Conservation (phyloP, 2,797 vertebrate genomes). For the Sciurus carolinensis region DNA sequence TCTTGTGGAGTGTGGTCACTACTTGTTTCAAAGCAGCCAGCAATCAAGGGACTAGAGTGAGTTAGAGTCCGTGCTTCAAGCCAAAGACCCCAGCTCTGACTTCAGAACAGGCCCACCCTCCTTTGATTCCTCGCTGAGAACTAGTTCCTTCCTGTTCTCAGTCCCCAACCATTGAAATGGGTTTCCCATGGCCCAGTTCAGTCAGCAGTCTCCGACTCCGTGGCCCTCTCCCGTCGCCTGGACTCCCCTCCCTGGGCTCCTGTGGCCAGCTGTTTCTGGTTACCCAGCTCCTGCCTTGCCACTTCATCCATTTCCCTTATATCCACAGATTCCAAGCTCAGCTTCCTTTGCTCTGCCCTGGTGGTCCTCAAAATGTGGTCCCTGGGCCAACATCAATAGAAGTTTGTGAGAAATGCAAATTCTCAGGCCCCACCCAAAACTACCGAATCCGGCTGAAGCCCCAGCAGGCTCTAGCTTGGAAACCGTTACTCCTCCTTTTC, state of each 20-base stretch:
- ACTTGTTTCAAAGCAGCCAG: not conserved
- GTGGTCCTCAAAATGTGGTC: not conserved
- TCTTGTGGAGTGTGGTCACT: not conserved
- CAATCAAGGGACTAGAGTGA: not conserved
- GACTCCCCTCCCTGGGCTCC: not conserved
- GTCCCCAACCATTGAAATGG: not conserved
- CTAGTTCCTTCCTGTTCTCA: not conserved
- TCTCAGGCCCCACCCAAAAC: too few species aligned
- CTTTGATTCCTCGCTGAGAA: not conserved
- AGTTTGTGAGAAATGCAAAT: too few species aligned
- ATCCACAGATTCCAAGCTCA: not conserved
- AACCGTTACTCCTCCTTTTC: fast-evolving
- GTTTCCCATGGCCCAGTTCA: fast-evolving
- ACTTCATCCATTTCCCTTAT: not conserved
- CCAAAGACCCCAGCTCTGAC: not conserved
- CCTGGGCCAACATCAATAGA: not conserved
- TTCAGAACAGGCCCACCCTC: not conserved
- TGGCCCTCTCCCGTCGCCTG: not conserved
- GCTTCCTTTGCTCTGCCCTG: not conserved
- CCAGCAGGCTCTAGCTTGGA: not conserved
- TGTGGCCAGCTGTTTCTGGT: not conserved
- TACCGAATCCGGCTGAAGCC: fast-evolving
- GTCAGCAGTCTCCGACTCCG: fast-evolving
- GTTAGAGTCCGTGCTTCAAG: not conserved
- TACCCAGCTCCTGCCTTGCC: fast-evolving